These are phyloP conservation scores for Dasysyrphus albostriatus DNA, from an alignment of 2,888 invertebrate species.

Conservation along the genomic window DNA sequence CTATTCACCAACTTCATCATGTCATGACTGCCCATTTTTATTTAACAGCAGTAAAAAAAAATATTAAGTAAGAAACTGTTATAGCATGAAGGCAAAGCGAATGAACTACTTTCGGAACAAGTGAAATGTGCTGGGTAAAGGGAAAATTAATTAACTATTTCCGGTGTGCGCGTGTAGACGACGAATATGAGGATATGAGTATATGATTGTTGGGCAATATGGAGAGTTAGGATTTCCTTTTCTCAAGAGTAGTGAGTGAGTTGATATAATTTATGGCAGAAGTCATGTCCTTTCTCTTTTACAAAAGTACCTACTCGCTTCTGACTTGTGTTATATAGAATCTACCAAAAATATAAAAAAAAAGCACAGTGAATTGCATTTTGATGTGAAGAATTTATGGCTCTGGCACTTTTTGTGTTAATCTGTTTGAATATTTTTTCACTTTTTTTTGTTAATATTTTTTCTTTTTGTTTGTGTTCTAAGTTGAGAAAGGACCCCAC, in stretches of 20 bases:
- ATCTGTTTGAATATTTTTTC: background rate
- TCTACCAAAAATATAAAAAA: background rate
- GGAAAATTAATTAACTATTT: slow-evolving; percentile 68
- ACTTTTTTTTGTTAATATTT: background rate
- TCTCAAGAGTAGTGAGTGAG: background rate
- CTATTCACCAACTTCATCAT: background rate
- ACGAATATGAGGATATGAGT: background rate
- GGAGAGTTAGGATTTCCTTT: slow-evolving; percentile 24
- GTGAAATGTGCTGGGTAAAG: slow-evolving; percentile 59
- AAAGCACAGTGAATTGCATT: slow-evolving; percentile 48
- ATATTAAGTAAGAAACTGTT: background rate
- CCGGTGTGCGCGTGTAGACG: slow-evolving; percentile 17
- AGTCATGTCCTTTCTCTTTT: slow-evolving; percentile 33
- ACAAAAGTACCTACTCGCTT: background rate
- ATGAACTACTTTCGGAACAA: background rate
- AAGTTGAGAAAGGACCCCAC: background rate
- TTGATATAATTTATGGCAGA: slow-evolving; percentile 56
- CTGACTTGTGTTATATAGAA: background rate
- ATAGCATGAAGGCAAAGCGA: slow-evolving; percentile 26
- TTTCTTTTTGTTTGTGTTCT: background rate
- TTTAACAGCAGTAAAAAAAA: background rate
- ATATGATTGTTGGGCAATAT: slow-evolving; percentile 1
- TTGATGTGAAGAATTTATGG: slow-evolving; percentile 48
- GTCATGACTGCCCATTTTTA: background rate
- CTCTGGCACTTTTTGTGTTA: slow-evolving; percentile 40